Base-by-base conservation (phyloP, 2,888 invertebrate species). In the Dynastes grantii region DNA sequence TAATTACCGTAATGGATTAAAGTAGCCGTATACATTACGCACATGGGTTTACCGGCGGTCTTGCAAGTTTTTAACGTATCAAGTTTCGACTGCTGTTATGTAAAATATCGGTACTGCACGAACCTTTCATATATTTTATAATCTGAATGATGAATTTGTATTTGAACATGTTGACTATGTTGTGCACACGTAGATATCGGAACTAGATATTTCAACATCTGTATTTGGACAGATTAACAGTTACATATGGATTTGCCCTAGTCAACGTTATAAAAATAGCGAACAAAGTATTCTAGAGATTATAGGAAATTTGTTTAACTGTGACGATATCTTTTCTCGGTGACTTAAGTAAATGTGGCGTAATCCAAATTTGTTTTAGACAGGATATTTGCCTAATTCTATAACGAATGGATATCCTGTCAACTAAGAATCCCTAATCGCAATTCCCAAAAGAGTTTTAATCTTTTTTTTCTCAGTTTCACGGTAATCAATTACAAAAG, bases 331-430 rank as follows among this genome's bases (percentile, higher is more conserved):
- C 9, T 63, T 63, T 63, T 61, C 27, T 32, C 13, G 32, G 13
- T 32, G 13, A 63, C 29, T 63, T 5, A 49, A 13, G 9, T n/a
- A 67, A 68, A 68, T 51, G 49, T 68, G 27, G 49, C 13, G 49
- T 9, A 68, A 68, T 51, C 51, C 5, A 29, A 32, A 32, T 32
- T 63, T 32, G 32, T 51, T 40, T 68, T 49, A 27, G 51, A 29
- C 68, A 68, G 68, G 51, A 68, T 68, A 68, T 68, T 68, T 68
- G 13, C 29, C 40, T 51, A 68, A 29, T 63, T 63, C 29, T 63
- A 29, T 63, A 63, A 29, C 63, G 29, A 68, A 27, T 49, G 27
- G 16, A 51, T 68, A 51, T 68, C 68, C 51, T 53, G 68, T 9
- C 27, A 51, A 27, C 2, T 13, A 68, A 53, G 51, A 40, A 68